phyloP scores from a whole-genome alignment of 2,113 vertebrate genomes.

The Corythornis cristatus region DNA sequence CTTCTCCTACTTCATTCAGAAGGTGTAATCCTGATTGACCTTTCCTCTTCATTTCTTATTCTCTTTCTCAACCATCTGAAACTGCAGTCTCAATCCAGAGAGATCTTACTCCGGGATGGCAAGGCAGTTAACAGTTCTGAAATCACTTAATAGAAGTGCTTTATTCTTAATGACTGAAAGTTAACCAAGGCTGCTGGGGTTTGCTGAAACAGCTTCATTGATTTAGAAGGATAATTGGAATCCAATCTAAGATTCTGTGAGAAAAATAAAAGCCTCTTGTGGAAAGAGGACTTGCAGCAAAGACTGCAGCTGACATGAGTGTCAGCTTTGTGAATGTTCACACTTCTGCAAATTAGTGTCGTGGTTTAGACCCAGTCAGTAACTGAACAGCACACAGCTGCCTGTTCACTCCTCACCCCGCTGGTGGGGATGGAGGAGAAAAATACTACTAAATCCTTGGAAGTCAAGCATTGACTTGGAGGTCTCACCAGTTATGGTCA shows the following conservation, averaged over 20 bases:
- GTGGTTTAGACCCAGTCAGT: not conserved
- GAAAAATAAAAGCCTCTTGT: not conserved
- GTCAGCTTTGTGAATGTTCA: not conserved
- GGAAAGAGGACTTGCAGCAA: not conserved
- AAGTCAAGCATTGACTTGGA: not conserved
- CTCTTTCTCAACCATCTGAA: not conserved
- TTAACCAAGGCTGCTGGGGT: not conserved
- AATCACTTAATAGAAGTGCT: conserved; percentile 13
- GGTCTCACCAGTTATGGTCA: not conserved
- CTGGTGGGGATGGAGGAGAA: not conserved
- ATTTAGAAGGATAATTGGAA: conserved; percentile 33
- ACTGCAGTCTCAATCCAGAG: not conserved
- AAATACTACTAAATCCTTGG: not conserved
- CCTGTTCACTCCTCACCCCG: not conserved
- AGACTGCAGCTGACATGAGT: not conserved
- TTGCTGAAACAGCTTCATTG: not conserved
- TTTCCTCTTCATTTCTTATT: too few species aligned
- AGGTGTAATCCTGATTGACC: not conserved
- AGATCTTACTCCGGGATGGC: not conserved
- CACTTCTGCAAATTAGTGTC: not conserved
- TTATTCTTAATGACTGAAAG: conserved; percentile 11
- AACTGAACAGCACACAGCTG: not conserved
- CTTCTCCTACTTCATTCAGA: not conserved
- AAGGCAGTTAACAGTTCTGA: not conserved
- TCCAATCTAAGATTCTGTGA: not conserved